Evolutionary conservation across 2,797 vertebrate species (phyloP), one percentile per base, ranked within the genome.

Genomic region (Telmatherina bonti): DNA sequence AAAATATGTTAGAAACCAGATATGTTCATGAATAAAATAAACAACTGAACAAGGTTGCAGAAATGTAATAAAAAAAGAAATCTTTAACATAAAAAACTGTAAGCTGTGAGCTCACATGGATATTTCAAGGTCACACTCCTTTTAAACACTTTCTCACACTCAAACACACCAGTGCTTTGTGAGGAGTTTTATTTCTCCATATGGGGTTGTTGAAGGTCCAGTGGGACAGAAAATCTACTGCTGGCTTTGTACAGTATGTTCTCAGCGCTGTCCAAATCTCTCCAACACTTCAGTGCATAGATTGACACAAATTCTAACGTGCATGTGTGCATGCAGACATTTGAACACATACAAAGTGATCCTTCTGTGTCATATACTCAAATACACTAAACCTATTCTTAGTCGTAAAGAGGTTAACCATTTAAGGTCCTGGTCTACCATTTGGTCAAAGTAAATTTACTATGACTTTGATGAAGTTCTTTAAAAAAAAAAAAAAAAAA

Each of bases 171-270:
- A 62, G 67, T 84, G 77, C 5, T 13, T 73, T 66, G 73, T 66
- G 58, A 49, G 60, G 35, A 67, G 67, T 57, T 83, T 70, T 69
- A 79, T 55, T 81, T 79, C 61, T 85, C 88, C 88, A 89, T 92
- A 85, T 87, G 87, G 70, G 68, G 79, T 74, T 69, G 76, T 74
- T 61, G 62, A 71, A 61, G 67, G 79, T 83, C 87, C 85, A 68
- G 29, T 68, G 87, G 89, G 89, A 91, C 72, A 65, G 64, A 85
- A 52, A 90, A 91, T 89, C 85, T 81, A 85, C 72, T 83, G 82
- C 86, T 87, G 76, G 82, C 76, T 88, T 75, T 47, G 72, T 85
- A 91, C 78, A 91, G 88, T 77, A 78, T 84, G 84, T 76, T 81
- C 89, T 87, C 85, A 89, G 84, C 90, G 76, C 73, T 81, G 60